A percentile compares a stretch with the other conserved stretches of the same genome.
Evolutionary conservation across 2,888 invertebrate genomes (phyloP).

Genomic region (Pyrrhia umbra): DNA sequence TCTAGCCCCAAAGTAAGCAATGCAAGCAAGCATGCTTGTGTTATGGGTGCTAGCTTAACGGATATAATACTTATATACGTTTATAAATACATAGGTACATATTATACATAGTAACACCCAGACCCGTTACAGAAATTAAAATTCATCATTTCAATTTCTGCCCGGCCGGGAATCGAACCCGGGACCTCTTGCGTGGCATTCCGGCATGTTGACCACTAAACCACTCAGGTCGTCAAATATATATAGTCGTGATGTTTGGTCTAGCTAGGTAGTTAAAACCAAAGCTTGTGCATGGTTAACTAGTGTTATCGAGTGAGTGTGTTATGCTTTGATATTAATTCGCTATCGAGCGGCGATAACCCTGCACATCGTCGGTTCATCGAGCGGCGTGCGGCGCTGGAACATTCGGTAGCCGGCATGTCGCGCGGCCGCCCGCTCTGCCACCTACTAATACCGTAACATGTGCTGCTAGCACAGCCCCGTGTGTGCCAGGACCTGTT

Average conservation of each 20-base stretch:
- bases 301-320: slow-evolving; percentile 58
- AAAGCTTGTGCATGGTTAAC: slow-evolving; percentile 49
- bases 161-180: too few relatives aligned
- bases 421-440: slow-evolving; percentile 32
- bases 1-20: too few relatives aligned
- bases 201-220: too few relatives aligned
- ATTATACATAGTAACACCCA: too few relatives aligned
- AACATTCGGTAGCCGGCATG: slow-evolving; percentile 53
- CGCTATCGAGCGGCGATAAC: slow-evolving; percentile 58
- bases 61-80: too few relatives aligned
- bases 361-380: slow-evolving; percentile 45
- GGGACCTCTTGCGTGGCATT: too few relatives aligned
- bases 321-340: slow-evolving; percentile 58
- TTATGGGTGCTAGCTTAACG: too few relatives aligned
- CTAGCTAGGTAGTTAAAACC: slow-evolving; percentile 39
- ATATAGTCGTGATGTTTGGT: slow-evolving; percentile 16
- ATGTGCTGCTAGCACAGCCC: slow-evolving; percentile 20
- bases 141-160: too few relatives aligned
- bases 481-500: slow-evolving; percentile 8
- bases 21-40: too few relatives aligned
- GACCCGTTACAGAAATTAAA: too few relatives aligned
- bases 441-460: neutral
- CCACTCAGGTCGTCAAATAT: too few relatives aligned
- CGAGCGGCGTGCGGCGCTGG: slow-evolving; percentile 19
- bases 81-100: too few relatives aligned